These are phyloP conservation scores for Eumacrocentrus americanus DNA, from an alignment of 2,888 invertebrate genomes.

Conservation along the genomic window DNA sequence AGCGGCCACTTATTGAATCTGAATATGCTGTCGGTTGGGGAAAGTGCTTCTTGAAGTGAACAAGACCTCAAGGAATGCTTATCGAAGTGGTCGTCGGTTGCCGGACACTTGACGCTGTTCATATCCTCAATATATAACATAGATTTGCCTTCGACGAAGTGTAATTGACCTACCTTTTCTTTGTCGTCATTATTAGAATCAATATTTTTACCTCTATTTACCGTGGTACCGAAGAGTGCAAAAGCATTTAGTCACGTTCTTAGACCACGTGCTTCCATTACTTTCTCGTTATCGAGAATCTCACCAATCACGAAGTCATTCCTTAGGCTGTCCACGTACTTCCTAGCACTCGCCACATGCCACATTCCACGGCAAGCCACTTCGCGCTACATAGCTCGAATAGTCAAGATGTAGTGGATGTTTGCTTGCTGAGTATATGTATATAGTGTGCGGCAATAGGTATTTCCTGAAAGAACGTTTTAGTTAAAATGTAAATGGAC, in stretches of 20 bases:
- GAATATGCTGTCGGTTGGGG: constrained; percentile 13
- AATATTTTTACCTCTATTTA: not conserved
- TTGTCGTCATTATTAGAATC: not conserved
- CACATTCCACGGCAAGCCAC: not conserved
- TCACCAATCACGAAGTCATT: constrained; percentile 9
- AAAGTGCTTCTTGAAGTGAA: constrained; percentile 26
- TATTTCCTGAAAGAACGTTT: not conserved
- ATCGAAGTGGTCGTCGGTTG: constrained; percentile 17
- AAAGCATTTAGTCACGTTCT: not conserved
- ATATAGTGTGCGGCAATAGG: not conserved
- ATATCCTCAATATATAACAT: not conserved
- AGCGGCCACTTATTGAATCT: constrained; percentile 24
- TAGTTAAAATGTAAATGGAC: not conserved
- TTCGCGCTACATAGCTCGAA: not conserved
- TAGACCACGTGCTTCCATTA: constrained; percentile 5
- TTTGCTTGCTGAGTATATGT: not conserved
- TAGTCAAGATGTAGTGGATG: not conserved
- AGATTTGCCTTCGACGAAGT: not conserved
- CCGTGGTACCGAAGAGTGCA: too few species aligned
- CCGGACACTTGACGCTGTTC: constrained; percentile 16
- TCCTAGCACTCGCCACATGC: constrained; percentile 7
- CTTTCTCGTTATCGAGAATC: constrained; percentile 10
- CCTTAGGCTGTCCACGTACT: constrained; percentile 13
- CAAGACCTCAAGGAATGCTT: constrained; percentile 15
- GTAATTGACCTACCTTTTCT: not conserved